Evolutionary conservation across 1,140 invertebrate species (phyloP), one percentile per base, ranked within the genome.

Genomic region (Cydia pomonella): DNA sequence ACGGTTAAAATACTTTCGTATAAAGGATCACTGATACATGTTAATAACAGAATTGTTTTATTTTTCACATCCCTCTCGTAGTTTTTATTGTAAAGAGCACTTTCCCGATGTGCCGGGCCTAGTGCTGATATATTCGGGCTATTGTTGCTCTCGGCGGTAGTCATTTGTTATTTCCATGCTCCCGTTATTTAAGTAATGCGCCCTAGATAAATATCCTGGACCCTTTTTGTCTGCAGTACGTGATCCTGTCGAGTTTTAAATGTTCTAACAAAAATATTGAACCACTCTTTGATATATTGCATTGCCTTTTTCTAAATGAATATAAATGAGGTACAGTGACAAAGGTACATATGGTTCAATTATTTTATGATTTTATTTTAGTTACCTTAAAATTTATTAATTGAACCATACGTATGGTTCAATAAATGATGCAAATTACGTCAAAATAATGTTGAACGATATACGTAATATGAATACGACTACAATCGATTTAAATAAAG

Each of bases 141-240:
- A 81, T 84, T 84, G 82, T 84, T 79, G 81, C 73, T 78, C 79
- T 79, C 81, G 80, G 77, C 79, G 76, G 76, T 80, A 77, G 78
- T 76, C 76, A 82, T 84, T 82, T 82, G 78, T 84, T 84, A 84
- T 80, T 82, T 79, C 81, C 81, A 79, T 80, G 77, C 75, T 79
- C 73, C 81, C 77, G 76, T 77, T 82, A 81, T 84, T 82, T 82
- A 59, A 59, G 53, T 59, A 84, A 82, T 81, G 81, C 79, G 74
- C 73, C 77, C 83, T 75, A 79, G 76, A 82, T 82, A 82, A 80
- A 84, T 82, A 82, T 82, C 74, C 77, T 76, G 77, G 77, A 81
- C 81, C 79, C 76, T 82, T 80, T 80, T 80, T 80, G 77, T 78
- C 64, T 41, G 25, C 16, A 12, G n/a, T 33, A 69, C 29, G 64